Conservation (phyloP, 92 coral and sea anemone species). For the Palythoa grandiflora region DNA sequence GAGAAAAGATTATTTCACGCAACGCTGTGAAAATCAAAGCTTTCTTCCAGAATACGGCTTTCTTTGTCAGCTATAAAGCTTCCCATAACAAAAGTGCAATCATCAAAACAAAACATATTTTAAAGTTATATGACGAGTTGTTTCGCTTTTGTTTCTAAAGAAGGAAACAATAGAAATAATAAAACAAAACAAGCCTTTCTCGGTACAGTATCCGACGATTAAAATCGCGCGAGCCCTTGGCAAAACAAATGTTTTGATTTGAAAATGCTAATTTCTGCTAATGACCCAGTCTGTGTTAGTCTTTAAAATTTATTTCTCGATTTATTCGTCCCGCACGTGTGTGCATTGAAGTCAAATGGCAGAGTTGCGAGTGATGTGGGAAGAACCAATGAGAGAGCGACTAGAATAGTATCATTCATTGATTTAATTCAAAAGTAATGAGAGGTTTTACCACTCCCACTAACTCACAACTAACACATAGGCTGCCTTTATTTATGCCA, state of each 20-base stretch:
- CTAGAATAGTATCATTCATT: slow-evolving; percentile 25
- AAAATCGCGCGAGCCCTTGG: slow-evolving; percentile 32
- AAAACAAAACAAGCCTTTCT: background rate
- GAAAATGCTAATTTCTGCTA: slow-evolving; percentile 74
- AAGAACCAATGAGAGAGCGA: slow-evolving; percentile 61
- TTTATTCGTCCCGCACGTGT: slow-evolving; percentile 50
- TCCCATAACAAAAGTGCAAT: slow-evolving; percentile 6
- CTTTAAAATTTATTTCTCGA: slow-evolving; percentile 50
- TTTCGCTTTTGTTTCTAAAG: slow-evolving; percentile 9
- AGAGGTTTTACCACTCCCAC: slow-evolving; percentile 57
- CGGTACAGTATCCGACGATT: slow-evolving; percentile 34
- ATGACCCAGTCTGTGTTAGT: slow-evolving; percentile 60
- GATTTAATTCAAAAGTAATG: slow-evolving; percentile 53
- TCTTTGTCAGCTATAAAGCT: slow-evolving; percentile 4
- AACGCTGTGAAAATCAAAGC: slow-evolving; percentile 29
- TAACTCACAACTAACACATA: slow-evolving; percentile 19
- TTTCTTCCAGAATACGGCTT: slow-evolving; percentile 10
- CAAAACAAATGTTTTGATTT: slow-evolving; percentile 70
- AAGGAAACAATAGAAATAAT: background rate
- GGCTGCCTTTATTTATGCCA: slow-evolving; percentile 10
- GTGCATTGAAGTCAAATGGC: slow-evolving; percentile 30
- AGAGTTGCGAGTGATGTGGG: slow-evolving; percentile 22
- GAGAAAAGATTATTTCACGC: background rate
- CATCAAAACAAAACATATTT: slow-evolving; percentile 10
- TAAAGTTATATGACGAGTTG: background rate